Base-by-base conservation (phyloP, 2,113 vertebrate species). In the Beaufortia kweichowensis region DNA sequence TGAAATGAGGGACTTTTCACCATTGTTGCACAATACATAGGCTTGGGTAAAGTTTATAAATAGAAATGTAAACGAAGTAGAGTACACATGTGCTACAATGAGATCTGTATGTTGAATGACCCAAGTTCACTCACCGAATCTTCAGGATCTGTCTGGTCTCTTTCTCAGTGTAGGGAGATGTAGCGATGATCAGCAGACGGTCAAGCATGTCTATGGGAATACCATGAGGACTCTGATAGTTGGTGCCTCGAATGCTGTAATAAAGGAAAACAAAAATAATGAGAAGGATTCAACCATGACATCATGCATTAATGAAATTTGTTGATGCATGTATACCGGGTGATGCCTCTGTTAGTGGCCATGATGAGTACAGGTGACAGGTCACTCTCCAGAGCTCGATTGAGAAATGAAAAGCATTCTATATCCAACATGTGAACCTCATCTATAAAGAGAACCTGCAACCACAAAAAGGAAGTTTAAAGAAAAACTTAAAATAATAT, bases 351-450 rank as follows among this genome's bases (percentile, higher is more conserved):
- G 87, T 97, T 97, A 63, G 95, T 97, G 70, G 95, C 95, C 94
- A 96, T 96, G 78, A 97, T 95, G 78, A 97, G 94, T 11, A 97
- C 94, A 0, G 95, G 95, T 0, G 95, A 94, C 88, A 96, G 90
- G 87, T 96, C 95, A 3, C 92, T 96, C 88, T 96, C 95, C 84
- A 97, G 87, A 11, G 94, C 95, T 14, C 95, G 94, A 85, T 97
- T 97, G 79, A 97, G 90, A 86, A 95, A 97, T 14, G 95, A 97
- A 76, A 97, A 97, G 79, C 95, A 96, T 87, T 97, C 95, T 26
- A 96, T 97, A 78, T 97, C 95, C 84, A 97, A 87, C 95, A 97
- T 97, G 73, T 97, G 95, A 6, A 97, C 95, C 86, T 97, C 95
- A 0, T 97, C 95, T 1, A 97, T 96, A 84, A 97, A 97, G 26